Base-by-base conservation (phyloP, 2,797 vertebrate genomes). In the Geotrypetes seraphini region DNA sequence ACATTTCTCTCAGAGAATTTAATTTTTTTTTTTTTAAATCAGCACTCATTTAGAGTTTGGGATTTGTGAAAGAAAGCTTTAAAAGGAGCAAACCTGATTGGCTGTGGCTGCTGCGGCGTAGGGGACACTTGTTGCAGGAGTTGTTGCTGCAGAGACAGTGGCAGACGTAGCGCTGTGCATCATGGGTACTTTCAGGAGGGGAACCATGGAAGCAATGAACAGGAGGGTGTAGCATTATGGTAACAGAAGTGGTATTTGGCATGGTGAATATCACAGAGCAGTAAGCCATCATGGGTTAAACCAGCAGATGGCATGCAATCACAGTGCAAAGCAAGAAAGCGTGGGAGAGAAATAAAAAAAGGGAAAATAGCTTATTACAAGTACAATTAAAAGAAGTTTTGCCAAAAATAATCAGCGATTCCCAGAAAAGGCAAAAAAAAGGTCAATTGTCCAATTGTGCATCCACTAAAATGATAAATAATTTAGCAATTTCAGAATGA, bases 41-140 rank as follows among this genome's bases (percentile, higher is more conserved):
- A 89, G 89, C 86, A 89, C 86, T 89, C 85, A 89, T 89, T 90
- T 86, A 85, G 84, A 90, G 88, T 88, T 90, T 60, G 85, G 87
- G 88, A 86, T 89, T 85, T 71, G 88, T 86, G 89, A 96, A 86
- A 93, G 89, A 93, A 95, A 94, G 93, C 94, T 94, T 90, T 95
- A 97, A 96, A 97, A 97, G 91, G 91, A 93, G 92, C 95, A 97
- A 97, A 99, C 95, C 95, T 99, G 95, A 97, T 97, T 99, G 92
- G 92, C 92, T 95, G 92, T 85, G 87, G 94, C 91, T 92, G 93
- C 86, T 91, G 94, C 89, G 87, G 95, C 94, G 94, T 96, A 99
- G 92, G 93, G 89, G 83, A 93, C 89, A 92, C 95, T 96, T 95
- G 93, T 89, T 93, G 93, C 91, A 91, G 94, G 92, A 94, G 93